Evolutionary conservation across 2,113 vertebrate species (phyloP).

Genomic region (Triplophysa dalaica): DNA sequence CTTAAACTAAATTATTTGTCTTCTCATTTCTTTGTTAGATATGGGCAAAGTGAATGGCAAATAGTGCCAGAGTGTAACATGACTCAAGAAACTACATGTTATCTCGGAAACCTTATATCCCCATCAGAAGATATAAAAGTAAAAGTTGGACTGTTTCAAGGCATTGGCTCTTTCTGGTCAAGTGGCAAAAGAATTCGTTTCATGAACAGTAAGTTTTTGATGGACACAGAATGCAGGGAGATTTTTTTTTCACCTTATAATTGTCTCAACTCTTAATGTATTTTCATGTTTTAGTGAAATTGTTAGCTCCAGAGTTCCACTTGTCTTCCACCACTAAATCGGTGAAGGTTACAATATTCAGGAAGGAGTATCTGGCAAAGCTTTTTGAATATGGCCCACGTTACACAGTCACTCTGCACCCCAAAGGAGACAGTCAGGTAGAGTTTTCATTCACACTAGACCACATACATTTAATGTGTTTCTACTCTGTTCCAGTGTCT

Average conservation of each 20-base stretch:
- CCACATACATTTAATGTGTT: no score
- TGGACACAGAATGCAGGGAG: background rate
- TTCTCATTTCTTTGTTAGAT: conserved; percentile 47
- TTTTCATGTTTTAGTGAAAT: conserved; percentile 52
- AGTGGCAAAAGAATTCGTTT: background rate
- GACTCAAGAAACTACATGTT: conserved; percentile 21
- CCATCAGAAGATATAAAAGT: background rate
- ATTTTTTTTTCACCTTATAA: background rate
- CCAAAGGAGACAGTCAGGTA: conserved; percentile 61
- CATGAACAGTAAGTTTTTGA: conserved; percentile 55
- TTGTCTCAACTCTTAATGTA: background rate
- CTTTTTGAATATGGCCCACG: conserved; percentile 58
- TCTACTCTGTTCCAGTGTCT: no score
- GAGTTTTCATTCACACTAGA: no score
- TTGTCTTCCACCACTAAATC: conserved; percentile 61
- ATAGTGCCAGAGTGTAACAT: conserved; percentile 54
- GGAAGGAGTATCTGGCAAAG: conserved; percentile 58
- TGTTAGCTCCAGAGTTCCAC: conserved; percentile 66
- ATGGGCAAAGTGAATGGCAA: rapidly evolving
- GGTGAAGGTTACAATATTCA: conserved; percentile 59
- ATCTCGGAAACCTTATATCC: conserved; percentile 6
- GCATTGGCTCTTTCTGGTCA: conserved; percentile 19
- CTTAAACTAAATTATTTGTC: background rate
- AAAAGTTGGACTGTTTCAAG: conserved; percentile 59
- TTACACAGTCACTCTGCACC: conserved; percentile 64